A percentile compares a stretch with the other conserved stretches of the same genome.
These are phyloP conservation scores for Pyrochroa serraticornis DNA, from an alignment of 2,888 invertebrate species.

Conservation along the genomic window DNA sequence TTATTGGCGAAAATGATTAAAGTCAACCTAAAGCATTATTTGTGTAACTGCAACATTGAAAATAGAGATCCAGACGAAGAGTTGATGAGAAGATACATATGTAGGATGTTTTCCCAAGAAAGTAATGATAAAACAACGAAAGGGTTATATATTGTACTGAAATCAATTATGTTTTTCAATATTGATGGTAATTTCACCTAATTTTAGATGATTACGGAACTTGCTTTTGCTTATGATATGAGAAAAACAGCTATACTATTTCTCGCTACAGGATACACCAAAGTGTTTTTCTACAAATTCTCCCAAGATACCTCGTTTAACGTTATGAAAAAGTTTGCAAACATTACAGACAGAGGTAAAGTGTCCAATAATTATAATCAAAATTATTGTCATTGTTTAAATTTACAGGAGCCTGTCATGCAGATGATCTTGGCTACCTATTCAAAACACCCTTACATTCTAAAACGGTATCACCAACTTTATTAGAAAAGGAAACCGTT, in stretches of 20 bases:
- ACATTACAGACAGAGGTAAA: constrained; percentile 28
- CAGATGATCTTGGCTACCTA: constrained; percentile 49
- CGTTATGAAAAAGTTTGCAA: constrained; percentile 29
- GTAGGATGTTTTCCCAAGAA: too few relatives aligned
- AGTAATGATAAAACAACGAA: constrained; percentile 24
- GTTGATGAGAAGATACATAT: too few relatives aligned
- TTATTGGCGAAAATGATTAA: constrained; percentile 38
- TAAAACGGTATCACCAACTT: constrained; percentile 28
- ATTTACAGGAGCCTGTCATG: constrained; percentile 45
- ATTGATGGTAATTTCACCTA: too few relatives aligned
- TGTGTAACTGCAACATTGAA: too few relatives aligned
- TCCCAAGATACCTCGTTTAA: too few relatives aligned
- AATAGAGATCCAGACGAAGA: too few relatives aligned
- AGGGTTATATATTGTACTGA: neutral
- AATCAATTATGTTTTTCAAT: neutral
- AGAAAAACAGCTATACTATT: too few relatives aligned
- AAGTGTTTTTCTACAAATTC: too few relatives aligned
- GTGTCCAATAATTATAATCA: constrained; percentile 31
- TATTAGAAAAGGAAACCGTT: neutral
- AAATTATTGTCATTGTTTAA: neutral
- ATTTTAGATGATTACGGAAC: too few relatives aligned
- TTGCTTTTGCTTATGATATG: too few relatives aligned
- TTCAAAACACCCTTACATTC: constrained; percentile 42
- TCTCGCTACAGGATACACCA: too few relatives aligned
- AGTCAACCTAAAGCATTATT: neutral